A percentile compares a stretch with the other conserved stretches of the same genome.
Conservation (phyloP, 2,113 vertebrate genomes). For the Heterotis niloticus region DNA sequence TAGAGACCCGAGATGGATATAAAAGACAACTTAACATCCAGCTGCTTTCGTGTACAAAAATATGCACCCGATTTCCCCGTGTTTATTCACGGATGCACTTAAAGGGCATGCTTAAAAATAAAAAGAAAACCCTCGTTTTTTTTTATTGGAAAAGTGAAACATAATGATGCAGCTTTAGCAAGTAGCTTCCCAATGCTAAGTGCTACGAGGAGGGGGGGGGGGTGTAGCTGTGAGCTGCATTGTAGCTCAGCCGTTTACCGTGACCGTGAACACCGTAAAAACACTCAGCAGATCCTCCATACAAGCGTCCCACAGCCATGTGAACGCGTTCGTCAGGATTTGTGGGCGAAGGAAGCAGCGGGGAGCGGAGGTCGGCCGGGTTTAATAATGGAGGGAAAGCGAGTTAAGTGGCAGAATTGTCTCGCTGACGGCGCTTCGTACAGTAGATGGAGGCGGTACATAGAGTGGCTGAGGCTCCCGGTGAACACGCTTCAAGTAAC, state of each 20-base stretch:
- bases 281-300: neutral
- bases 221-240: constrained; percentile 20
- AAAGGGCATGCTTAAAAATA: no score
- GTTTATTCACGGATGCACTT: no score
- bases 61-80: no score
- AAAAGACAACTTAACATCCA: neutral
- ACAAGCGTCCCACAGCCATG: neutral
- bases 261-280: neutral
- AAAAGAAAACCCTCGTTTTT: neutral
- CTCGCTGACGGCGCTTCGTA: no score
- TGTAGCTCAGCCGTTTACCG: neutral
- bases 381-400: no score
- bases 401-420: no score
- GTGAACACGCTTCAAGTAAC: no score
- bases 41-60: no score
- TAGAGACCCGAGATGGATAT: neutral
- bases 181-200: constrained; percentile 6
- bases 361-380: no score
- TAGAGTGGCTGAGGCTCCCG: no score
- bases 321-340: neutral
- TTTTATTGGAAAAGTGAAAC: neutral
- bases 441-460: no score
- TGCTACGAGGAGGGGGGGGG: constrained; percentile 20
- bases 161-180: neutral
- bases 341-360: no score